Conservation (phyloP, 2,113 vertebrate species). For the Brachyhypopomus occidentalis region DNA sequence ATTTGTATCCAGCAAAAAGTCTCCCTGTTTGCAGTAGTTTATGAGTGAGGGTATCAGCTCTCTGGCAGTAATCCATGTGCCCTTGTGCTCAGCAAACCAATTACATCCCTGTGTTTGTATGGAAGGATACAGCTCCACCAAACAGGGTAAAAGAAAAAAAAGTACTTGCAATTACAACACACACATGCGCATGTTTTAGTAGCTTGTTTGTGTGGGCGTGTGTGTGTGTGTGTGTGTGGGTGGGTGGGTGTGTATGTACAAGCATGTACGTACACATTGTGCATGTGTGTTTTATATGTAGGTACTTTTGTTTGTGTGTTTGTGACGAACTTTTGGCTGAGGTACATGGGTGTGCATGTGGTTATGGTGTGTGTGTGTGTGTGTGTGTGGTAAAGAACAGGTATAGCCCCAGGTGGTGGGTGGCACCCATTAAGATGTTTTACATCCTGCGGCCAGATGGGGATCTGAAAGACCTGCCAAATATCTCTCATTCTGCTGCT, state of each 20-base stretch:
- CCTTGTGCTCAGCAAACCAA: no score
- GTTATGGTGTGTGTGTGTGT: constrained; percentile 20
- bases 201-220: no score
- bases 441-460: constrained; percentile 59
- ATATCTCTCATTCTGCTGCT: constrained; percentile 36
- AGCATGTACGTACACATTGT: no score
- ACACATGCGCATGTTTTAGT: no score
- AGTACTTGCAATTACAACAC: no score
- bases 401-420: constrained; percentile 52
- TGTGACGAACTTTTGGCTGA: neutral
- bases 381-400: constrained; percentile 32
- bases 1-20: neutral
- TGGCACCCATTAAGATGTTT: constrained; percentile 55
- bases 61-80: no score
- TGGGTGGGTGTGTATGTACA: no score
- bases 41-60: no score
- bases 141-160: no score
- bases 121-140: no score
- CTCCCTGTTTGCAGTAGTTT: neutral
- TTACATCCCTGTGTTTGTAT: neutral
- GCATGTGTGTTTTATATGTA: neutral
- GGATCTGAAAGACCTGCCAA: constrained; percentile 42
- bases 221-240: neutral
- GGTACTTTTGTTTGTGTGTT: neutral
- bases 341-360: neutral